Conservation (phyloP, 2,797 vertebrate genomes). For the Epinephelus awoara region DNA sequence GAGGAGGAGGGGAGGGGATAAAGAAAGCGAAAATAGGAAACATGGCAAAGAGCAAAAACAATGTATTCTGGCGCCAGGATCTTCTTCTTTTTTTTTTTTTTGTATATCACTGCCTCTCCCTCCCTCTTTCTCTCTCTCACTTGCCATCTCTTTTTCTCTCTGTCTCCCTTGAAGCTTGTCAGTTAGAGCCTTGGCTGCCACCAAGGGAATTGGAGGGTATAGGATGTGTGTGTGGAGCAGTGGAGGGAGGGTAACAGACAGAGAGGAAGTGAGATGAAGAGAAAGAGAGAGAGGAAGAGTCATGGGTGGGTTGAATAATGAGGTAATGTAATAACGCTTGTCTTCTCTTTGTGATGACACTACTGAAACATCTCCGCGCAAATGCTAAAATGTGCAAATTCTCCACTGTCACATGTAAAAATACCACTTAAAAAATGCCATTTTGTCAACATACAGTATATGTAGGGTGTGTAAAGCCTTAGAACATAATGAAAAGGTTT, state of each 20-base stretch:
- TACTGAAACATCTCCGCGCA: conserved; percentile 49
- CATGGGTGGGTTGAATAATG: conserved; percentile 73
- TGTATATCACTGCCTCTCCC: conserved; percentile 58
- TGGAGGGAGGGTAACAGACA: conserved; percentile 56
- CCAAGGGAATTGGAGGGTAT: conserved; percentile 73
- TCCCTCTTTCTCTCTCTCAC: conserved; percentile 37
- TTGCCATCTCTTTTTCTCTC: conserved; percentile 60
- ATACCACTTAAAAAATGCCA: conserved; percentile 13
- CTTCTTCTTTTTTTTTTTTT: conserved; percentile 43
- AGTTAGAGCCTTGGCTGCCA: conserved; percentile 72
- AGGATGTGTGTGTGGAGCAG: conserved; percentile 63
- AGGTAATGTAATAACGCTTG: conserved; percentile 68
- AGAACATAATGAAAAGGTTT: conserved; percentile 6
- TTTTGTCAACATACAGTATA: conserved; percentile 32
- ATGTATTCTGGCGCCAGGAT: conserved; percentile 74
- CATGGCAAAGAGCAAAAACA: conserved; percentile 76
- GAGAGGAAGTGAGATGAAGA: conserved; percentile 48
- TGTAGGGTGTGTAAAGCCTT: not conserved
- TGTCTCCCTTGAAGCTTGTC: conserved; percentile 78
- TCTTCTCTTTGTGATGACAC: conserved; percentile 68
- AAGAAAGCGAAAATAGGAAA: conserved; percentile 77
- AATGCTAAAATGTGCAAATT: conserved; percentile 59
- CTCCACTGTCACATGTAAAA: conserved; percentile 37
- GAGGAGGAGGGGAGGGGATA: conserved; percentile 44
- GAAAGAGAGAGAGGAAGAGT: conserved; percentile 37